Evolutionary conservation across 1,140 invertebrate genomes (phyloP), one percentile per base, ranked within the genome.

Genomic region (Ridgeia piscesae): DNA sequence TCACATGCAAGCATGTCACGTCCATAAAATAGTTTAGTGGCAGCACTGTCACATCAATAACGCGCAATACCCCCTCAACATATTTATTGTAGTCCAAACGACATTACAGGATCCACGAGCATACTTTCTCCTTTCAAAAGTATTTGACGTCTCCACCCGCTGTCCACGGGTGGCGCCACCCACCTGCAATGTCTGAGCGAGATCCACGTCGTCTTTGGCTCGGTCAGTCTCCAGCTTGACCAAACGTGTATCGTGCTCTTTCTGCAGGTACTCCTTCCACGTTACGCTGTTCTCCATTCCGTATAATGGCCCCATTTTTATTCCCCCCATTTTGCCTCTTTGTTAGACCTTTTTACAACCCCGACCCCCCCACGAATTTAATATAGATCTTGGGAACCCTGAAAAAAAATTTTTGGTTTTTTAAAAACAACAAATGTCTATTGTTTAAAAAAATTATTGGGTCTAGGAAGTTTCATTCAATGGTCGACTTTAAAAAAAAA

Each of bases 261-360:
- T 98, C 92, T 97, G 96, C 33, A 99, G 94, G 95, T 99, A 98
- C 96, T 99, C 99, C 33, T 97, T 96, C 98, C 99, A 99, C 0
- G 97, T 97, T 0, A 99, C 97, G 93, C 96, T 95, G 0, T 97
- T 99, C 98, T 93, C 97, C 96, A 96, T 99, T 97, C 91, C 94
- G 93, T 96, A 31, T 94, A 92, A 27, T 95, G n/a, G 94, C 48
- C 93, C 93, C 42, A 95, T 94, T 91, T 95, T 94, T 89, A 94
- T 94, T 33, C n/a, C n/a, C n/a, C n/a, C 93, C 42, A 9, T 95
- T 90, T 96, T n/a, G n/a, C 95, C 89, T 95, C 95, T 35, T 93
- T 92, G 92, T 96, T 95, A n/a, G 17, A 95, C 93, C 50, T 94
- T 93, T 90, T 95, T 93, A 88, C 21, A 34, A 9, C n/a, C 17